Evolutionary conservation across 2,888 invertebrate genomes (phyloP).

Genomic region (Emmelina monodactyla): DNA sequence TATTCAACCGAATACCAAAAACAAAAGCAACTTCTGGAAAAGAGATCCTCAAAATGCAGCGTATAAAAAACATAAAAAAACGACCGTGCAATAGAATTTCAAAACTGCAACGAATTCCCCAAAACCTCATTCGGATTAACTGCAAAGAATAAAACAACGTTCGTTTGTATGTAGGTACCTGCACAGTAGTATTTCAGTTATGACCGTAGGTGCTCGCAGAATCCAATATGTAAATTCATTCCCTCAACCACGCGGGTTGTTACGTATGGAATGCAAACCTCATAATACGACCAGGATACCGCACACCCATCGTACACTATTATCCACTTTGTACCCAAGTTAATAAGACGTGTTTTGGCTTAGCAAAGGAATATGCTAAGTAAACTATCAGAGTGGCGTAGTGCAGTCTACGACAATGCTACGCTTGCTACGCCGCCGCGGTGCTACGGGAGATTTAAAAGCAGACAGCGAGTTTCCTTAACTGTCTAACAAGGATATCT

Average conservation of each 20-base stretch:
- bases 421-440: slow-evolving; percentile 24
- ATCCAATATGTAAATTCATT: slow-evolving; percentile 51
- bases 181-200: background rate
- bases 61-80: no score
- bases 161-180: no score
- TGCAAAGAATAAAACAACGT: no score
- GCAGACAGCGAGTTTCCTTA: slow-evolving; percentile 15
- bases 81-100: no score
- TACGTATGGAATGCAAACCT: slow-evolving; percentile 27
- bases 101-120: no score
- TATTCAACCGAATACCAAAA: no score
- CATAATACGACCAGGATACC: slow-evolving; percentile 17
- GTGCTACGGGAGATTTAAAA: slow-evolving; percentile 19
- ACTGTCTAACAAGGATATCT: slow-evolving; percentile 1
- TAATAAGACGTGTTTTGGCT: no score
- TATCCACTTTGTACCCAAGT: no score
- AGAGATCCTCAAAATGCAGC: no score
- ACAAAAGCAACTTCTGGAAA: no score
- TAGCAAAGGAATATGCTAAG: no score
- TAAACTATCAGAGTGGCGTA: slow-evolving; percentile 20
- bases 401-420: slow-evolving; percentile 17
- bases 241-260: slow-evolving; percentile 22
- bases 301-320: slow-evolving; percentile 9
- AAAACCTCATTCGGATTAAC: no score
- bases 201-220: slow-evolving; percentile 20